phyloP scores from a whole-genome alignment of 2,888 invertebrate genomes.

The Standfussiana lucernea region DNA sequence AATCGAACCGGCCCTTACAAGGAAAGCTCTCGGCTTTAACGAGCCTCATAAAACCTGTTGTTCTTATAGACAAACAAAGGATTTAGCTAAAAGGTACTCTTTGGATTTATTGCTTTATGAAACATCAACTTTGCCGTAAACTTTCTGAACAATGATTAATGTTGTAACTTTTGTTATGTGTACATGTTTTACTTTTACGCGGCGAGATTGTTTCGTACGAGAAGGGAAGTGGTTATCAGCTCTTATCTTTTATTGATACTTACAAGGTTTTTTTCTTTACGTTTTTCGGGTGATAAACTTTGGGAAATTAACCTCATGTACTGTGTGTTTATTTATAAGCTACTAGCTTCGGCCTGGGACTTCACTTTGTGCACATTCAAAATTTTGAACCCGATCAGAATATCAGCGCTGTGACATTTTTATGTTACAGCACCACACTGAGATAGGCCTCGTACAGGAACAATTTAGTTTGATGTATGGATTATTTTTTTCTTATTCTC shows the following conservation, averaged over 20 bases:
- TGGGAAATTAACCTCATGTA: not conserved
- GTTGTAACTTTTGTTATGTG: slow-evolving; percentile 51
- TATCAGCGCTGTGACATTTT: too few relatives aligned
- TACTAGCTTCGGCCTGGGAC: too few relatives aligned
- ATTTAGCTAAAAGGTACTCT: slow-evolving; percentile 67
- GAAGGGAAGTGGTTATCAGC: slow-evolving; percentile 37
- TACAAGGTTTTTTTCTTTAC: slow-evolving; percentile 27
- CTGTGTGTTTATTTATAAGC: not conserved
- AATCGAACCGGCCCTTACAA: slow-evolving; percentile 38
- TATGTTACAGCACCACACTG: too few relatives aligned
- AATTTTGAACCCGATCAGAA: too few relatives aligned
- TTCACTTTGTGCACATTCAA: too few relatives aligned
- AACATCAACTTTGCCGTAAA: slow-evolving; percentile 69
- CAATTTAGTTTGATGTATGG: too few relatives aligned
- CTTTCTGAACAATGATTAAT: slow-evolving; percentile 62
- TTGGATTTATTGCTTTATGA: slow-evolving; percentile 73
- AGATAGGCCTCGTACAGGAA: too few relatives aligned
- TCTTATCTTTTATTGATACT: slow-evolving; percentile 42
- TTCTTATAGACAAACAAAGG: slow-evolving; percentile 71
- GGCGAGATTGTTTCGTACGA: slow-evolving; percentile 35
- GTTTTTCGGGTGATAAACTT: not conserved
- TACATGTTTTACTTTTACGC: slow-evolving; percentile 38
- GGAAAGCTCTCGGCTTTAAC: slow-evolving; percentile 39
- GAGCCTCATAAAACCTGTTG: slow-evolving; percentile 75
- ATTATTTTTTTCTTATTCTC: too few relatives aligned